Evolutionary conservation across 2,113 vertebrate genomes (phyloP), one percentile per base, ranked within the genome.

Genomic region (Oostethus manadensis): DNA sequence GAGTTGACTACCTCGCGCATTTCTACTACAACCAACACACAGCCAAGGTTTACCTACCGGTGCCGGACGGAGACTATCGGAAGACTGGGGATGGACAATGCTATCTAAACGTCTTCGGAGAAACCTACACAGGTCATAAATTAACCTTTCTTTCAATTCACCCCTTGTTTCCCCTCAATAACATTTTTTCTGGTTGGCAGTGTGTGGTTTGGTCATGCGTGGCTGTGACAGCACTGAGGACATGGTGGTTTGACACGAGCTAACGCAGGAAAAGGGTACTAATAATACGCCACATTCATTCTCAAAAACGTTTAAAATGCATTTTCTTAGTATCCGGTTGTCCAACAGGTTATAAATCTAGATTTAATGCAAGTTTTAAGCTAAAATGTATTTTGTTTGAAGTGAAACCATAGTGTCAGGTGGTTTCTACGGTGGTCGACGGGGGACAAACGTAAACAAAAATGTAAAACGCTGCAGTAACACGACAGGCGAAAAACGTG

Each of bases 21-120:
- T 76, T 80, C 73, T 76, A 80, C 79, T 88, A 87, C 79, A 80
- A 76, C 44, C 64, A 61, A 64, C 82, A 61, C 56, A 74, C 62
- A 73, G 66, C 77, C 64, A 51, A 50, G 60, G 60, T 50, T 65
- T 17, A 4, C 68, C 13, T 2, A 1, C 20, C 14, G 61, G 72
- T 50, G 66, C 35, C 0, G 57, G 47, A 61, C 57, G 20, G 56
- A 16, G n/a, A 46, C 68, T 3, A 53, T 58, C 8, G 40, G 67
- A 23, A 40, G 4, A 51, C 29, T 8, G 45, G 49, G 0, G 60
- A 78, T 78, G 83, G 75, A 68, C 82, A 78, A 82, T 81, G 73
- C 63, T n/a, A 60, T 35, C 18, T 80, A 67, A 77, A 58, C 64
- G 62, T 23, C 58, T 45, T 44, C 60, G 62, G 70, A 60, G 64